Evolutionary conservation across 2,888 invertebrate genomes (phyloP).

Genomic region (Coleophora flavipennella): DNA sequence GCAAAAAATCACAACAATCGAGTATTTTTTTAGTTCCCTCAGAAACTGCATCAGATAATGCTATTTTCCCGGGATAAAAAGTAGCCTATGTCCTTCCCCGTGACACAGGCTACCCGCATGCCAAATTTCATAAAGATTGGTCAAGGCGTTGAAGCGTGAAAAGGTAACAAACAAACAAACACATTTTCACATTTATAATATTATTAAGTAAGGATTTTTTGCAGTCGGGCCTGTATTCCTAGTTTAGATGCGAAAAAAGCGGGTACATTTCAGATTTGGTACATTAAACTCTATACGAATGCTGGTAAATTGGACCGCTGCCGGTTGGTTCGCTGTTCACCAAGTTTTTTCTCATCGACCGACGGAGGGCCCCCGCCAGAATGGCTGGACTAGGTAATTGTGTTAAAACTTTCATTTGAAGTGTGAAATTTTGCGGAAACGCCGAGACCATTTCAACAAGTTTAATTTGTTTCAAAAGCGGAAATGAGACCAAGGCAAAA

Average conservation of each 20-base stretch:
- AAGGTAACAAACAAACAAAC: too few species aligned
- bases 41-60: too few species aligned
- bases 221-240: conserved; percentile 18
- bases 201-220: conserved; percentile 12
- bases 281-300: conserved; percentile 68
- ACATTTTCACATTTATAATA: too few species aligned
- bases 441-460: conserved; percentile 47
- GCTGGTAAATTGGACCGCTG: conserved; percentile 59
- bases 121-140: too few species aligned
- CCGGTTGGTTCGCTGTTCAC: conserved; percentile 67
- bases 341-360: conserved; percentile 65
- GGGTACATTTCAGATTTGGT: conserved; percentile 60
- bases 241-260: conserved; percentile 51
- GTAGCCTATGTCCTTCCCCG: too few species aligned
- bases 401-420: conserved; percentile 70
- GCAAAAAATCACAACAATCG: too few species aligned
- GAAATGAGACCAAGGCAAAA: conserved; percentile 25
- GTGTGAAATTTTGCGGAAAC: conserved; percentile 61
- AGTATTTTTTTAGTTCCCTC: too few species aligned
- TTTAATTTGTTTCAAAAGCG: conserved; percentile 54
- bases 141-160: too few species aligned
- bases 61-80: too few species aligned
- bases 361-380: conserved; percentile 50
- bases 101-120: too few species aligned
- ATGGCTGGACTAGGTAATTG: conserved; percentile 65